phyloP scores from a whole-genome alignment of 2,113 vertebrate genomes.

The Tragulus kanchil region DNA sequence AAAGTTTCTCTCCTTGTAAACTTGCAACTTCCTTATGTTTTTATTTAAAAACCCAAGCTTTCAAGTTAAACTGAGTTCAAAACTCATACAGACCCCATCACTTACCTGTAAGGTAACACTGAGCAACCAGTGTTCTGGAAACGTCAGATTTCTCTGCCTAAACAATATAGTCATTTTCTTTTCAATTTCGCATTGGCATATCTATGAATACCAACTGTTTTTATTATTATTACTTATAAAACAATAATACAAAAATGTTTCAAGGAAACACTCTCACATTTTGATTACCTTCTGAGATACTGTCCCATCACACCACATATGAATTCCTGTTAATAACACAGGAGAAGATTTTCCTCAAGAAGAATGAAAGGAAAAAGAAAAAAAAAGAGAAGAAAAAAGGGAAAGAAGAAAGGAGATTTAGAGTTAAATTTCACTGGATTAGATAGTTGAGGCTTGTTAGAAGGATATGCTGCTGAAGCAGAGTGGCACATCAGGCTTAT shows the following conservation, averaged over 20 bases:
- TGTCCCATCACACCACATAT: slow-evolving; percentile 90
- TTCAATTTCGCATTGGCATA: slow-evolving; percentile 87
- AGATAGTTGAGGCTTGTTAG: slow-evolving; percentile 71
- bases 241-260: slow-evolving; percentile 93
- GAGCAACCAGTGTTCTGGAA: not conserved
- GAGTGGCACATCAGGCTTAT: slow-evolving; percentile 67
- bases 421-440: slow-evolving; percentile 70
- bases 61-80: not conserved
- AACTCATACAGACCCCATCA: not conserved
- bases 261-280: slow-evolving; percentile 87
- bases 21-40: not conserved
- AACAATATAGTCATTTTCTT: not conserved
- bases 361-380: slow-evolving; percentile 41
- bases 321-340: slow-evolving; percentile 87
- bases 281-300: slow-evolving; percentile 88
- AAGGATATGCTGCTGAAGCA: slow-evolving; percentile 69
- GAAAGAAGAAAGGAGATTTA: slow-evolving; percentile 5
- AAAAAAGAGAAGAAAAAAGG: not conserved
- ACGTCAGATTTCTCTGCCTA: not conserved
- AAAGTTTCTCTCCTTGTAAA: not conserved
- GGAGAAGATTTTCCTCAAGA: slow-evolving; percentile 43
- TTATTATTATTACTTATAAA: slow-evolving; percentile 85
- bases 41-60: not conserved
- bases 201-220: slow-evolving; percentile 94
- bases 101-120: not conserved